Evolutionary conservation across 2,888 invertebrate genomes (phyloP).

Genomic region (Chrysolina haemoptera): DNA sequence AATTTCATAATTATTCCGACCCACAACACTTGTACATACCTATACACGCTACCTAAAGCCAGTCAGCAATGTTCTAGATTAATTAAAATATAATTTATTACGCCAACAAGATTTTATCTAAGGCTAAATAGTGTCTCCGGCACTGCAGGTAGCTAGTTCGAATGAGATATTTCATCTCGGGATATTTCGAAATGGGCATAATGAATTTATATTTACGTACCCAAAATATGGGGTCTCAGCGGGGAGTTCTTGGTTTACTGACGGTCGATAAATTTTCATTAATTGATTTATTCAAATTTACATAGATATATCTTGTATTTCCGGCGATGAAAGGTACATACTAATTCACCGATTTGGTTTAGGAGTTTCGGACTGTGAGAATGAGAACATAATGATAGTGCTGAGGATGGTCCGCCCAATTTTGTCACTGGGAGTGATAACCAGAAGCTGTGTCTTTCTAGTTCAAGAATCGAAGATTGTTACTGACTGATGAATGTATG

Average conservation of each 20-base stretch:
- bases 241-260: constrained; percentile 23
- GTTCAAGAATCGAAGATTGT: too few species aligned
- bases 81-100: constrained; percentile 43
- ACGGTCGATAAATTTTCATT: constrained; percentile 33
- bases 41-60: constrained; percentile 34
- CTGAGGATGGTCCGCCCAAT: not conserved
- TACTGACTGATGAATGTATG: too few species aligned
- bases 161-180: constrained; percentile 22
- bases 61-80: constrained; percentile 36
- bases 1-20: constrained; percentile 25
- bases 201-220: constrained; percentile 28
- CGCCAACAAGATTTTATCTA: constrained; percentile 40
- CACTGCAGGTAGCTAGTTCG: constrained; percentile 31
- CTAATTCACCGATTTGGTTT: constrained; percentile 5
- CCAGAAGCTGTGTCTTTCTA: too few species aligned
- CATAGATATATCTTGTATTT: constrained; percentile 23
- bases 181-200: constrained; percentile 28
- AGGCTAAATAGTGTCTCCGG: constrained; percentile 33
- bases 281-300: constrained; percentile 36
- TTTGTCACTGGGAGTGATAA: not conserved
- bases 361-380: not conserved
- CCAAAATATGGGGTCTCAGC: constrained; percentile 32
- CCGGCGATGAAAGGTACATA: constrained; percentile 22
- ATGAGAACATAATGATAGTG: not conserved
- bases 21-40: constrained; percentile 32